phyloP scores from a whole-genome alignment of 1,140 invertebrate species.

The Spodoptera frugiperda region DNA sequence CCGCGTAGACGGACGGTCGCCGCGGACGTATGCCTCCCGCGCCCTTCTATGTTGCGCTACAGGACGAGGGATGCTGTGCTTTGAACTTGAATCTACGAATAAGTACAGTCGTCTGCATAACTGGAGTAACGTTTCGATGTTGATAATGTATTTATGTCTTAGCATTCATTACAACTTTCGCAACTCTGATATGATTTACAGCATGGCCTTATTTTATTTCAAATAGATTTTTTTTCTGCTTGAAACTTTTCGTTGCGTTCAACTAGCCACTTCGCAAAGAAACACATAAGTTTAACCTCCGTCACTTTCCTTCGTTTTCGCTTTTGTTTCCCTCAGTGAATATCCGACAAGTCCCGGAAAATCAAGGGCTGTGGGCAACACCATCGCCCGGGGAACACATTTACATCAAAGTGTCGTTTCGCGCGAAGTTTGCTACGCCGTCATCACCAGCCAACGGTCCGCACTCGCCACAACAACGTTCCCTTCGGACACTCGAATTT shows the following conservation, averaged over 20 bases:
- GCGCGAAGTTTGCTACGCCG: slow-evolving; percentile 19
- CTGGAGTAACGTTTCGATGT: no score
- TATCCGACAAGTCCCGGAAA: background rate
- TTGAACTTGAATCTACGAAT: no score
- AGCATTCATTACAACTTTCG: no score
- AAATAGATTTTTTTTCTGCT: no score
- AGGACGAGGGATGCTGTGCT: background rate
- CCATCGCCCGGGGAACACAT: slow-evolving; percentile 54
- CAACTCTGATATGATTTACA: no score
- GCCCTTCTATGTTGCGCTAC: background rate
- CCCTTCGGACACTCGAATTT: slow-evolving; percentile 32
- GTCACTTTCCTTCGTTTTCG: background rate
- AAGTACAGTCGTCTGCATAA: no score
- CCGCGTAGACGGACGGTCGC: slow-evolving; percentile 55
- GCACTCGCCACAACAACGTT: slow-evolving; percentile 26
- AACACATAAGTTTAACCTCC: background rate
- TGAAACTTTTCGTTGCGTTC: background rate
- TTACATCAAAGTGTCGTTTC: slow-evolving; percentile 81
- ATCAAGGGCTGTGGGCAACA: slow-evolving; percentile 28
- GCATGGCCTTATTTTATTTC: no score
- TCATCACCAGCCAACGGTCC: slow-evolving; percentile 12
- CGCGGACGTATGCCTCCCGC: slow-evolving; percentile 40
- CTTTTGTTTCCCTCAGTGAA: slow-evolving; percentile 6
- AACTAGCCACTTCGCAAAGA: background rate
- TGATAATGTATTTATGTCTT: no score